phyloP scores from a whole-genome alignment of 2,888 invertebrate species.

The Eubasilissa splendida region DNA sequence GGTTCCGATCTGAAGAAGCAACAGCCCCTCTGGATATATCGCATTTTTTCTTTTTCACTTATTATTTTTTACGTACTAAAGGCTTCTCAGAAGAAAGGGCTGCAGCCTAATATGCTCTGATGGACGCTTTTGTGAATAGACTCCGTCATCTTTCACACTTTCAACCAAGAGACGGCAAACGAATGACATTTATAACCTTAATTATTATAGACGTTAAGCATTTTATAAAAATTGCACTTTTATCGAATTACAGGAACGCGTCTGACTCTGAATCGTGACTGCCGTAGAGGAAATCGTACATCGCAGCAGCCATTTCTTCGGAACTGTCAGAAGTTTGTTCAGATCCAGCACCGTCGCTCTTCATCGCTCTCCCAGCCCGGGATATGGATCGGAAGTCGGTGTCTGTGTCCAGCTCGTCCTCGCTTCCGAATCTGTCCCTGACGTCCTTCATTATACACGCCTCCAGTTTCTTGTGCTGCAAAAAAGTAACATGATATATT shows the following conservation, averaged over 20 bases:
- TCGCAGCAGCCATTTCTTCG: conserved; percentile 74
- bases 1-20: too few species aligned
- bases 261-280: conserved; percentile 74
- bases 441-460: conserved; percentile 83
- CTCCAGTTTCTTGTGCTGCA: conserved; percentile 79
- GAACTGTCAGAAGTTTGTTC: conserved; percentile 67
- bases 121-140: too few species aligned
- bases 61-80: too few species aligned
- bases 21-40: too few species aligned
- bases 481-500: background rate
- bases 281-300: conserved; percentile 78
- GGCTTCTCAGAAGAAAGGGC: too few species aligned
- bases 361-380: conserved; percentile 70
- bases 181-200: too few species aligned
- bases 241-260: conserved; percentile 45
- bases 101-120: too few species aligned
- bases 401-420: conserved; percentile 73
- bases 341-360: conserved; percentile 65
- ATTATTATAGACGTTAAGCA: too few species aligned
- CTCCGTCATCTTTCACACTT: too few species aligned
- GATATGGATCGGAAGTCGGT: conserved; percentile 72
- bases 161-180: too few species aligned
- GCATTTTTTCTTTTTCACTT: too few species aligned
- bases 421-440: conserved; percentile 75
- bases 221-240: background rate